Conservation (phyloP, 2,888 invertebrate species). For the Agrochola litura region DNA sequence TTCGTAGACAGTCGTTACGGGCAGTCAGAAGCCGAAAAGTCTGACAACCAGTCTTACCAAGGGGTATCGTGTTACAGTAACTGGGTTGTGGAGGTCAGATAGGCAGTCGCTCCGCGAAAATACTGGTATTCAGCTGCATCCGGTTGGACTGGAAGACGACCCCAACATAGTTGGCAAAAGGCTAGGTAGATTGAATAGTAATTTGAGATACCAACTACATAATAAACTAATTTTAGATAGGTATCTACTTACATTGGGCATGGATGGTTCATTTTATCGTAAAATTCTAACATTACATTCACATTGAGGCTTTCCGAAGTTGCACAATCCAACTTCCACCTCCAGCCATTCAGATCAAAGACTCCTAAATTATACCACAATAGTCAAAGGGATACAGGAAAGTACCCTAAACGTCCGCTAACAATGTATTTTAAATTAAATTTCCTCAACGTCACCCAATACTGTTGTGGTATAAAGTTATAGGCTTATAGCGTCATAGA, state of each 20-base stretch:
- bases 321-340: slow-evolving; percentile 13
- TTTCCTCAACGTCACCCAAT: slow-evolving; percentile 63
- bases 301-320: slow-evolving; percentile 5
- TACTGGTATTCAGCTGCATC: neutral
- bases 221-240: neutral
- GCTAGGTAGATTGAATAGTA: too few species aligned
- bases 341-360: slow-evolving; percentile 20
- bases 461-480: slow-evolving; percentile 56
- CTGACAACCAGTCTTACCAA: too few species aligned
- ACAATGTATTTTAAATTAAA: slow-evolving; percentile 64
- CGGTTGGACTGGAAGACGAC: neutral
- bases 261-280: neutral
- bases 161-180: too few species aligned
- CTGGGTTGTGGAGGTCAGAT: too few species aligned
- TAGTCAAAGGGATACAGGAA: slow-evolving; percentile 43
- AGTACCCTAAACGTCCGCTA: slow-evolving; percentile 42
- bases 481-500: slow-evolving; percentile 24
- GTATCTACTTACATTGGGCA: neutral
- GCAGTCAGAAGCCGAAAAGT: too few species aligned
- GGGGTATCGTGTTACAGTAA: too few species aligned
- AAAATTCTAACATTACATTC: neutral
- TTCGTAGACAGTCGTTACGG: too few species aligned
- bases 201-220: neutral
- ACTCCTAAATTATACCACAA: slow-evolving; percentile 13
- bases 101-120: neutral